Conservation (phyloP, 2,113 vertebrate genomes). For the Mustela nigripes region DNA sequence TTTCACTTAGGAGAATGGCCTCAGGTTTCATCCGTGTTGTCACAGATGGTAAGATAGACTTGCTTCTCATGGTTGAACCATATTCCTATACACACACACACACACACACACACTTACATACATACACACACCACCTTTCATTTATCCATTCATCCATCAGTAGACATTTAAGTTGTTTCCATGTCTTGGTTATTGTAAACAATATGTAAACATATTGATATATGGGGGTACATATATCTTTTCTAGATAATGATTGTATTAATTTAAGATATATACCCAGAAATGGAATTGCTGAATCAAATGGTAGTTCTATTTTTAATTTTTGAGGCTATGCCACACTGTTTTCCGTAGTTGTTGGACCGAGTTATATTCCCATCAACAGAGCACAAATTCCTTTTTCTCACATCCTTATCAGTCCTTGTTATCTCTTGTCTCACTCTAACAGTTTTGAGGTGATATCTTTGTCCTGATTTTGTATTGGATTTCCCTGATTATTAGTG, state of each 20-base stretch:
- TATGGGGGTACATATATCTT: neutral
- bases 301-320: neutral
- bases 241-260: neutral
- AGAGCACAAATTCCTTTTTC: neutral
- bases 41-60: neutral
- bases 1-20: neutral
- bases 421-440: neutral
- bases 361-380: neutral
- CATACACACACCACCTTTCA: neutral
- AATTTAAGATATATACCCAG: neutral
- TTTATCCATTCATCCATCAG: neutral
- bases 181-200: neutral
- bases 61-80: neutral
- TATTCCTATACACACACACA: fast-evolving
- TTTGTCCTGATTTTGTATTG: neutral
- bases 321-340: neutral
- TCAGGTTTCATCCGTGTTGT: neutral
- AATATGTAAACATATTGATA: too few relatives aligned
- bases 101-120: neutral
- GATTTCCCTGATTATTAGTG: neutral
- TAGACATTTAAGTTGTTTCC: neutral
- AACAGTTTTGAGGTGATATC: neutral
- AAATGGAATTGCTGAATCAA: neutral
- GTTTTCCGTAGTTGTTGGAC: neutral
- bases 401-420: neutral